These are phyloP conservation scores for Neodiprion pinetum DNA, from an alignment of 1,140 invertebrate genomes.

Conservation along the genomic window DNA sequence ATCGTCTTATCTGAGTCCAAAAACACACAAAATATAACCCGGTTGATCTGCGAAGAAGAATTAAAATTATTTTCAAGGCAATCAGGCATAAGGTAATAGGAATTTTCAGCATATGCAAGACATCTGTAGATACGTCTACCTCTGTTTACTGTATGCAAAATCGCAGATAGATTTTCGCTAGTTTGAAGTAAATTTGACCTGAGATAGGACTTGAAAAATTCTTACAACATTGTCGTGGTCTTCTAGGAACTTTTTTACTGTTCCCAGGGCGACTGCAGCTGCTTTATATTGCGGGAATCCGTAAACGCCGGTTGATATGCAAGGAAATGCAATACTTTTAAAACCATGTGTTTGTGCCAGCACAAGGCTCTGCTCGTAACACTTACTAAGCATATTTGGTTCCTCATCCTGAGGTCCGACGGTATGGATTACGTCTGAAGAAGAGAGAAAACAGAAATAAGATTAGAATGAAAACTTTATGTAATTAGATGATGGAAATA, in stretches of 20 bases:
- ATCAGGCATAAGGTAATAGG: constrained; percentile 11
- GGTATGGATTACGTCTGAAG: constrained; percentile 83
- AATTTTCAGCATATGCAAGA: background rate
- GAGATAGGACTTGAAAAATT: constrained; percentile 12
- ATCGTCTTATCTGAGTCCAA: constrained; percentile 74
- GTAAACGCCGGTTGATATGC: constrained; percentile 87
- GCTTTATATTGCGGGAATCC: constrained; percentile 82
- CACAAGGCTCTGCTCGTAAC: constrained; percentile 74
- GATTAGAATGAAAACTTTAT: constrained; percentile 39
- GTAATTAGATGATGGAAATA: constrained; percentile 8
- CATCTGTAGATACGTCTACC: too few species aligned
- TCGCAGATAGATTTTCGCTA: too few species aligned
- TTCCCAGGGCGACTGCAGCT: constrained; percentile 73
- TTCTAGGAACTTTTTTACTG: constrained; percentile 73
- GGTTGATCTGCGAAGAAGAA: constrained; percentile 67
- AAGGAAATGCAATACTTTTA: constrained; percentile 80
- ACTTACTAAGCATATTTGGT: constrained; percentile 68
- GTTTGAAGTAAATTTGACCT: too few species aligned
- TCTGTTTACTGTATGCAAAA: too few species aligned
- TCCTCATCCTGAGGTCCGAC: constrained; percentile 82
- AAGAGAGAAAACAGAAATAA: constrained; percentile 56
- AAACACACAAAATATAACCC: constrained; percentile 85
- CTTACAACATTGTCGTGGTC: constrained; percentile 64
- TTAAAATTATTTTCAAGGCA: background rate
- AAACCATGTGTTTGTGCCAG: constrained; percentile 68